Base-by-base conservation (phyloP, 2,113 vertebrate genomes). In the Oceanites oceanicus region DNA sequence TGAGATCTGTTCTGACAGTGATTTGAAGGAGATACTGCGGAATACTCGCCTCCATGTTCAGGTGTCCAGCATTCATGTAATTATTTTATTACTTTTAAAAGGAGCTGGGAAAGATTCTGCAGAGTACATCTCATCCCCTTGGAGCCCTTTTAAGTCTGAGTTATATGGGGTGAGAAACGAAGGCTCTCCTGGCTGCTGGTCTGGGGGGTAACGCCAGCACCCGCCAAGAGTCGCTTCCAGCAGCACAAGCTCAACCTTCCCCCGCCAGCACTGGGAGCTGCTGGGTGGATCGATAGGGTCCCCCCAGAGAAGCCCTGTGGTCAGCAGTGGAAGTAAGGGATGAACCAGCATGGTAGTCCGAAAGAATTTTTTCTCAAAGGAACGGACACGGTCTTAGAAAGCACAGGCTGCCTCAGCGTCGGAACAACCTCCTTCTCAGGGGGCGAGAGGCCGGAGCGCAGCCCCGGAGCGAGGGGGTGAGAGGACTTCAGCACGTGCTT, bases 181-280 rank as follows among this genome's bases (percentile, higher is more conserved):
- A 53, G n/a, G 50, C 20, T 42, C 44, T 74, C 34, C 42, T 10
- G 4, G 29, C 27, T 45, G 32, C 17, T 23, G 62, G 26, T 59
- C 62, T 80, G 59, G 50, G 14, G 29, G 56, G 68, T 56, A 45
- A 45, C 26, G 10, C 0, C 5, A 7, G 22, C 34, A 20, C 29
- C 52, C 1, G 5, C 56, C 30, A 4, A 3, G 21, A 52, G 47
- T 1, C 38, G 2, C 40, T 13, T 34, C 58, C 67, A 55, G 90
- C 79, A 53, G 67, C 66, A 21, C 7, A 0, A 47, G 66, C 79
- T 59, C 32, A 15, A 45, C 71, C 45, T 5, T 32, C 38, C 16
- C 65, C 19, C 0, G 15, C 34, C 30, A 2, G 50, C 4, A 0
- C 63, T 12, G 49, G 66, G 5, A 58, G 71, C 83, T 30, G 38